A percentile compares a stretch with the other conserved stretches of the same genome.
phyloP scores from a whole-genome alignment of 2,797 vertebrate species.

The Silurus lanzhouensis region DNA sequence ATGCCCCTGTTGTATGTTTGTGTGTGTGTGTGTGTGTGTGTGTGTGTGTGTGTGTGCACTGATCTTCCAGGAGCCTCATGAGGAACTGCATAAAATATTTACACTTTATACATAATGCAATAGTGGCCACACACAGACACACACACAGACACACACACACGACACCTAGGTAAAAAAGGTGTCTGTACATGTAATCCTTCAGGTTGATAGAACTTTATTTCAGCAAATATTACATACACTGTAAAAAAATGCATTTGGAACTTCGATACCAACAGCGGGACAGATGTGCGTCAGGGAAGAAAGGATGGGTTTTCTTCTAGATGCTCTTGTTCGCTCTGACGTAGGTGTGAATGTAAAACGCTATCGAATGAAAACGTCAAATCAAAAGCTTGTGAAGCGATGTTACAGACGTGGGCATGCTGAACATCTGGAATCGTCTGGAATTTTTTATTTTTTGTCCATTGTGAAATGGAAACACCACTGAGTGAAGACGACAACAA shows the following conservation, averaged over 20 bases:
- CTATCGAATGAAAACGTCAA: conserved; percentile 20
- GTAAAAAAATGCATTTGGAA: conserved; percentile 75
- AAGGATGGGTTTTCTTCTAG: background rate
- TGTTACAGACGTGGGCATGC: background rate
- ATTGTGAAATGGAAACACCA: conserved; percentile 35
- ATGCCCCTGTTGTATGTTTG: conserved; percentile 38
- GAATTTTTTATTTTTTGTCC: conserved; percentile 2
- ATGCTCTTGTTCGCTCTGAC: background rate
- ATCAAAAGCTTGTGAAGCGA: background rate
- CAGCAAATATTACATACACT: conserved; percentile 95
- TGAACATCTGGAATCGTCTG: conserved; percentile 1
- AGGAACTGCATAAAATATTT: conserved; percentile 48
- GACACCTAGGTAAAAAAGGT: background rate
- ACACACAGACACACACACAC: conserved; percentile 5
- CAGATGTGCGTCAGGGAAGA: conserved; percentile 53
- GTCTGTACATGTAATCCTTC: conserved; percentile 45
- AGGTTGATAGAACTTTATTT: conserved; percentile 96
- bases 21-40: conserved; percentile 25
- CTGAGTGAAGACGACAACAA: background rate
- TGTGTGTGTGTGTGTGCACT: background rate
- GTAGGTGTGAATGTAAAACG: conserved; percentile 8
- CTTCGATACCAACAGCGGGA: conserved; percentile 73
- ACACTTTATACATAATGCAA: conserved; percentile 54
- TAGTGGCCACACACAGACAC: conserved; percentile 19
- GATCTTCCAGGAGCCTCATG: conserved; percentile 24